Conservation (phyloP, 2,797 vertebrate species). For the Myotis vivesi region DNA sequence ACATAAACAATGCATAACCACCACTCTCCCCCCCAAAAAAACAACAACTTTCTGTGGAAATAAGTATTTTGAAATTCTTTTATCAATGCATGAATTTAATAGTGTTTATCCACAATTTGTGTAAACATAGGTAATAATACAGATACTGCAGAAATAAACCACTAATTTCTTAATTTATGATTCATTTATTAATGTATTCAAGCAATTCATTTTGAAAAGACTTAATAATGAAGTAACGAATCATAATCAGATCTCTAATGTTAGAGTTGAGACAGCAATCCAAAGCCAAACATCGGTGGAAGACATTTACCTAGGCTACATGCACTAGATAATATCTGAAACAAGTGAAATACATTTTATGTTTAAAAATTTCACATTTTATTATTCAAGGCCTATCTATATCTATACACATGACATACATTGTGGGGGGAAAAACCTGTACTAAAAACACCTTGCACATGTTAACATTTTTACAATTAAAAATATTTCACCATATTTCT, state of each 20-base stretch:
- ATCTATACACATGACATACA: neutral
- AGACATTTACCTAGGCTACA: neutral
- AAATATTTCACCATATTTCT: neutral
- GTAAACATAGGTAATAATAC: neutral
- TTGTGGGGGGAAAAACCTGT: neutral
- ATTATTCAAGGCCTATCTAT: neutral
- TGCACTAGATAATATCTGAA: neutral
- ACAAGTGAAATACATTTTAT: neutral
- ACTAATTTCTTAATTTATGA: neutral
- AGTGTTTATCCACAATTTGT: neutral
- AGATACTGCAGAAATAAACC: neutral
- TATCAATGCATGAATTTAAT: neutral
- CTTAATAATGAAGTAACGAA: neutral
- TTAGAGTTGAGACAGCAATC: neutral
- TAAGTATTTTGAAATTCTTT: constrained; percentile 14
- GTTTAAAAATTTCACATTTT: constrained; percentile 26
- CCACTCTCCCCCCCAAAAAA: neutral
- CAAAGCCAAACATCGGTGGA: neutral
- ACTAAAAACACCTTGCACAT: neutral
- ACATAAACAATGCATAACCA: too few relatives aligned
- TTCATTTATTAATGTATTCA: neutral
- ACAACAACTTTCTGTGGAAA: neutral
- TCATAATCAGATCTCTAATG: neutral
- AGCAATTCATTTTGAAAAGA: neutral
- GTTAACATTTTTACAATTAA: neutral